phyloP scores from a whole-genome alignment of 2,797 vertebrate genomes.

The Siniperca undulata region DNA sequence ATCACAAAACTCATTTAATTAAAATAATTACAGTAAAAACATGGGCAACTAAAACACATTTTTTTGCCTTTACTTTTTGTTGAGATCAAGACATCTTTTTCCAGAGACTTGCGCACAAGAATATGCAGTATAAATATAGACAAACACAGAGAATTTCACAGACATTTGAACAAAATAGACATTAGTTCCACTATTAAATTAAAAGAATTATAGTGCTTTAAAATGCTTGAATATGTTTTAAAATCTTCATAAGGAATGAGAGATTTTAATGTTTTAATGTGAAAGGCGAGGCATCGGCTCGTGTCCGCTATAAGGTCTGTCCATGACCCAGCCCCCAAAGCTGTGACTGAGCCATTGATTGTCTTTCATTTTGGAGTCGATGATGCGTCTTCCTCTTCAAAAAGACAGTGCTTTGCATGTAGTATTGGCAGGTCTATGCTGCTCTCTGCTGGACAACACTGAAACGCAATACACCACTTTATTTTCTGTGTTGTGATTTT shows the following conservation, averaged over 20 bases:
- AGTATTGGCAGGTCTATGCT: constrained; percentile 2
- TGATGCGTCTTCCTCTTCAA: background rate
- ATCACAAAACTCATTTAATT: too few species aligned
- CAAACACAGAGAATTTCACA: background rate
- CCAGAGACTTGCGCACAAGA: background rate
- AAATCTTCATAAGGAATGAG: background rate
- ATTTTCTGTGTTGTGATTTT: background rate
- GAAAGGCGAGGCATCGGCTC: too few species aligned
- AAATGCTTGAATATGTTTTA: background rate
- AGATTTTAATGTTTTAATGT: background rate
- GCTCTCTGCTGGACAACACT: constrained; percentile 18
- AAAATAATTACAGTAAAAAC: background rate
- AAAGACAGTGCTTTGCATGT: background rate
- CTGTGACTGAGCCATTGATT: background rate
- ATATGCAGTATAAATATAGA: background rate
- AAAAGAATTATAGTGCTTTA: background rate
- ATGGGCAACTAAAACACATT: background rate
- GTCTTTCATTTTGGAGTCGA: background rate
- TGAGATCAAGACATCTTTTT: background rate
- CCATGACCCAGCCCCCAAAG: background rate
- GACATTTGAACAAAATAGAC: background rate
- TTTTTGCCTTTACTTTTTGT: background rate
- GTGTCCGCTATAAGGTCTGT: too few species aligned
- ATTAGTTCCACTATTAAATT: background rate
- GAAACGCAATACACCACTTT: background rate